These are phyloP conservation scores for Araneus ventricosus DNA, from an alignment of 1,140 invertebrate genomes.

Conservation along the genomic window DNA sequence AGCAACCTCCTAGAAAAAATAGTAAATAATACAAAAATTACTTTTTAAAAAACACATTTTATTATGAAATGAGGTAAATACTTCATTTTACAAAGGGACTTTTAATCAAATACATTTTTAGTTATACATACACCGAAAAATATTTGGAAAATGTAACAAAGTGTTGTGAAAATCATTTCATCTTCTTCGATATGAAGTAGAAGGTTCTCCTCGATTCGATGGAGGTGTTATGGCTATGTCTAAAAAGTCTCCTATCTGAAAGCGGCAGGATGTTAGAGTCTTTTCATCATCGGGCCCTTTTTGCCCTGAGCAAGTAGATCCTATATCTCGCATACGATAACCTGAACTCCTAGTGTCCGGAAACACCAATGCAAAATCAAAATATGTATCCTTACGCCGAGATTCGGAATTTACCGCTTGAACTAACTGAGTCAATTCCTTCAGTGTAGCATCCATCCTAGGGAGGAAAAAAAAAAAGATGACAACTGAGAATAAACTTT, in stretches of 20 bases:
- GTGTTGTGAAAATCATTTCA: neutral
- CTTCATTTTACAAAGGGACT: too few relatives aligned
- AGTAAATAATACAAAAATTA: too few relatives aligned
- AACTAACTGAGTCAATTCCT: slow-evolving; percentile 96
- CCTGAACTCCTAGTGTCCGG: slow-evolving; percentile 90
- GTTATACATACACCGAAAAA: too few relatives aligned
- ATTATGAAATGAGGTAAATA: too few relatives aligned
- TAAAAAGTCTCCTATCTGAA: slow-evolving; percentile 96
- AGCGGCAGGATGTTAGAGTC: slow-evolving; percentile 90
- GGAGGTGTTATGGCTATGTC: slow-evolving; percentile 95
- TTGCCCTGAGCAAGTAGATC: slow-evolving; percentile 92
- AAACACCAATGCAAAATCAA: slow-evolving; percentile 97
- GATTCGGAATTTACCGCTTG: slow-evolving; percentile 99
- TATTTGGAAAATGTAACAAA: too few relatives aligned
- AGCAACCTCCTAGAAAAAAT: too few relatives aligned
- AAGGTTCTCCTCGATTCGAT: neutral
- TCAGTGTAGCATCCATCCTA: slow-evolving; percentile 96
- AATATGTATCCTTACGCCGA: slow-evolving; percentile 95
- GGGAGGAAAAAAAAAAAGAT: neutral
- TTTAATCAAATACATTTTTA: too few relatives aligned
- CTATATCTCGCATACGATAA: slow-evolving; percentile 95
- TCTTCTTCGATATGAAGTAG: neutral
- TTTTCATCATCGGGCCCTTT: slow-evolving; percentile 94
- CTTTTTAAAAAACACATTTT: too few relatives aligned
- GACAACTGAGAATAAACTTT: neutral